Evolutionary conservation across 2,113 vertebrate species (phyloP).

Genomic region (Gambusia holbrooki): DNA sequence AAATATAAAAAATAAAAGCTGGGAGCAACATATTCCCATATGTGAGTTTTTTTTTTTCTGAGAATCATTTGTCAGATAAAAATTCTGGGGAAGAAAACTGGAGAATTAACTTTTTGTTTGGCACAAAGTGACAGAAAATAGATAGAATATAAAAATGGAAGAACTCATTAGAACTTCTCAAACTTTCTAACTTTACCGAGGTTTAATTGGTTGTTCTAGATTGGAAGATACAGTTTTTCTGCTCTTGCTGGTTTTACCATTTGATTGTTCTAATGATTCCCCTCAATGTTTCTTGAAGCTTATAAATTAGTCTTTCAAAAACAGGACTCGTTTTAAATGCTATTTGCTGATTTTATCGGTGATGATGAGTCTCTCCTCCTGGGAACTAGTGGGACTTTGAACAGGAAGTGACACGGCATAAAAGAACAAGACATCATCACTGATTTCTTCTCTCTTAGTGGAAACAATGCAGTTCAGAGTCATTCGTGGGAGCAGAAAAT

Average conservation of each 20-base stretch:
- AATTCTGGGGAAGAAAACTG: not conserved
- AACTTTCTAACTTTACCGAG: not conserved
- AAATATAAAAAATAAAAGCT: too few relatives aligned
- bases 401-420: constrained; percentile 10
- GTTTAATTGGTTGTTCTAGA: not conserved
- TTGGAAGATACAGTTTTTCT: not conserved
- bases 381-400: constrained; percentile 10
- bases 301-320: not conserved
- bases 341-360: constrained; percentile 8
- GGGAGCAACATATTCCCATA: too few relatives aligned
- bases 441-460: constrained; percentile 5
- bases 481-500: constrained; percentile 24
- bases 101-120: not conserved
- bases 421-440: not conserved
- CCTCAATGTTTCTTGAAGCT: not conserved
- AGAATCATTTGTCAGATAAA: not conserved
- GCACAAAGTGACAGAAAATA: not conserved
- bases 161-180: not conserved
- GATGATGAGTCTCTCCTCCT: constrained; percentile 4
- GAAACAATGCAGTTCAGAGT: constrained; percentile 22
- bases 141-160: not conserved
- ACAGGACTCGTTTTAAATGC: not conserved
- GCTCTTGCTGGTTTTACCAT: not conserved
- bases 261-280: constrained; percentile 10
- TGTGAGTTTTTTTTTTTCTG: not conserved